A percentile compares a stretch with the other conserved stretches of the same genome.
Evolutionary conservation across 1,140 invertebrate genomes (phyloP).

Genomic region (Antheraea pernyi): DNA sequence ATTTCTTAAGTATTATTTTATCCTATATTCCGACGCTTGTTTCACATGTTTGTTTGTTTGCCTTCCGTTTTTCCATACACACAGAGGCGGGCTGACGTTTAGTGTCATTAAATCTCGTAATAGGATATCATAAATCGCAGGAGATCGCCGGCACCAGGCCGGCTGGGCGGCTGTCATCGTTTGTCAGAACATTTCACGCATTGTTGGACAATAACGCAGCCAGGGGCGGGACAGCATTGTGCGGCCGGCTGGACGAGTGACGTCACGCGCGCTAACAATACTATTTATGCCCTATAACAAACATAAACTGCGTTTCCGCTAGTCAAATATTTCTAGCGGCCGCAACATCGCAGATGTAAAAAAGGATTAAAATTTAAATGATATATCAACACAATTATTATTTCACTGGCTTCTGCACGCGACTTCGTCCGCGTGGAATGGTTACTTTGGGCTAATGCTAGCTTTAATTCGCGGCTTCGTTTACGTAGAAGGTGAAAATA

Average conservation of each 20-base stretch:
- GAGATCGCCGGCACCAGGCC: conserved; percentile 56
- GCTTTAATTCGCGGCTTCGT: too few relatives aligned
- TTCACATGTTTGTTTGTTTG: conserved; percentile 22
- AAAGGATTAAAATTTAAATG: too few relatives aligned
- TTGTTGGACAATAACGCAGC: conserved; percentile 75
- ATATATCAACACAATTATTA: too few relatives aligned
- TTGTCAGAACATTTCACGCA: conserved; percentile 76
- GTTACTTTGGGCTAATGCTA: too few relatives aligned
- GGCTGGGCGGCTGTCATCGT: conserved; percentile 70
- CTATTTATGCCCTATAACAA: background rate
- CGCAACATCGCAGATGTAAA: background rate
- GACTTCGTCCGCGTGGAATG: too few relatives aligned
- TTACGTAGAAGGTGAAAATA: too few relatives aligned
- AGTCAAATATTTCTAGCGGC: background rate
- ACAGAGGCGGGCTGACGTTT: conserved; percentile 44
- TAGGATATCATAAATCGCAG: conserved; percentile 76
- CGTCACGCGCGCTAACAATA: conserved; percentile 43
- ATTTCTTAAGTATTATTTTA: background rate
- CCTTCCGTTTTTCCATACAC: conserved; percentile 38
- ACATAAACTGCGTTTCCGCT: background rate
- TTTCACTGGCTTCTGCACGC: too few relatives aligned
- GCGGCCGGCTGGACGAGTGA: conserved; percentile 43
- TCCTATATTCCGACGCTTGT: background rate
- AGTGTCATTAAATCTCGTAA: conserved; percentile 76
- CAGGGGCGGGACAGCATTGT: conserved; percentile 46